Percentiles rank a stretch among this genome's conserved stretches.
These are phyloP conservation scores for Syngnathus scovelli DNA, from an alignment of 2,113 vertebrate genomes.

Conservation along the genomic window DNA sequence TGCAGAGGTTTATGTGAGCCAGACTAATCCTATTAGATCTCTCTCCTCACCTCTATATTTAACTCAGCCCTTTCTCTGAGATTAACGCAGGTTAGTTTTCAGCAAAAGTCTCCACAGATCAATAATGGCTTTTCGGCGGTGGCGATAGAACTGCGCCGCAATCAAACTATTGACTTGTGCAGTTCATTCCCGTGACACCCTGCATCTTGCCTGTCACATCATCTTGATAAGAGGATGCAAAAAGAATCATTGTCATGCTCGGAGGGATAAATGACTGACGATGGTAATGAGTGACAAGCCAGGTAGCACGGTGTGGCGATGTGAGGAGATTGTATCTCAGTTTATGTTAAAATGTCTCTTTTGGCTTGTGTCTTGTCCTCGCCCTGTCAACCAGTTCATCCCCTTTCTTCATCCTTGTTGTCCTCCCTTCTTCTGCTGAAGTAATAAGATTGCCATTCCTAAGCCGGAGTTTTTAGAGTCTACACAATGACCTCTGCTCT, in stretches of 20 bases:
- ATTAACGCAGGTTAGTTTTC: constrained; percentile 51
- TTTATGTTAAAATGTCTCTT: not conserved
- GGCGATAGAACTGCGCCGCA: constrained; percentile 10
- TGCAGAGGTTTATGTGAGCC: constrained; percentile 45
- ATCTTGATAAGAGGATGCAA: constrained; percentile 15
- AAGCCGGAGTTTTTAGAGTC: constrained; percentile 40
- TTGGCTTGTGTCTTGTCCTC: not conserved
- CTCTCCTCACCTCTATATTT: constrained; percentile 55
- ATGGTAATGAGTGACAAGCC: constrained; percentile 6
- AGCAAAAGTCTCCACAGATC: constrained; percentile 41
- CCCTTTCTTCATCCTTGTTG: constrained; percentile 31
- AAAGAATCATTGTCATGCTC: constrained; percentile 19
- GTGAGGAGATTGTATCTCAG: not conserved
- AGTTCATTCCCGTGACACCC: constrained; percentile 24
- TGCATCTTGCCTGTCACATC: constrained; percentile 21
- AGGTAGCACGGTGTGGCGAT: not conserved
- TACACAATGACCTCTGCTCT: constrained; percentile 26
- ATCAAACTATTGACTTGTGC: constrained; percentile 24
- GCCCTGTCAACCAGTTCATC: constrained; percentile 50
- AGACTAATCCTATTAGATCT: constrained; percentile 63
- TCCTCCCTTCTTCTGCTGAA: constrained; percentile 33
- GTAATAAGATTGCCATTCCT: constrained; percentile 59
- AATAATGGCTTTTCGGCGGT: constrained; percentile 37
- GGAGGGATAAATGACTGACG: constrained; percentile 9
- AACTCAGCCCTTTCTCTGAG: constrained; percentile 44